Evolutionary conservation across 1,140 invertebrate species (phyloP).

Genomic region (Venturia canescens): DNA sequence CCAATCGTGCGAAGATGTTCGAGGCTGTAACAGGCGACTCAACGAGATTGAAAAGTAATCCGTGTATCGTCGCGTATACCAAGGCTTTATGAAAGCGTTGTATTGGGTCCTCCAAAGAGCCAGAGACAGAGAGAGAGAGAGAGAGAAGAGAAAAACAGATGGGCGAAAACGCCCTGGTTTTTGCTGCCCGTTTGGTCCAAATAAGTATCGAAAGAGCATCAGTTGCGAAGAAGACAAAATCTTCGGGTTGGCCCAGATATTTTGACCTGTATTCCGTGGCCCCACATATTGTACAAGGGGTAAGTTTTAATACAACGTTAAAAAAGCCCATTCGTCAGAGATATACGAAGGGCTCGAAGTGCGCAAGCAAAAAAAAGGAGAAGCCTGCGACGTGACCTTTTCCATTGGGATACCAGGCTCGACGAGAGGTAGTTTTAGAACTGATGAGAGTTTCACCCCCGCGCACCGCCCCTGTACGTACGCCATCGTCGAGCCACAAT

Average conservation of each 20-base stretch:
- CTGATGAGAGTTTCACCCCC: constrained; percentile 22
- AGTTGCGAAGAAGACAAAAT: constrained; percentile 3
- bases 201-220: constrained; percentile 37
- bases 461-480: background rate
- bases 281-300: background rate
- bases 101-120: background rate
- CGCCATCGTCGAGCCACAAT: background rate
- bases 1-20: background rate
- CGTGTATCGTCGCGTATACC: constrained; percentile 9
- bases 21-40: constrained; percentile 29
- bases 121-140: background rate
- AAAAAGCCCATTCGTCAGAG: background rate
- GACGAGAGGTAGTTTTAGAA: constrained; percentile 36
- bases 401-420: constrained; percentile 57
- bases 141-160: too few species aligned
- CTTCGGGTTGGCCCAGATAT: background rate
- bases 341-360: background rate
- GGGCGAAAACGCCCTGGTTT: background rate
- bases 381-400: constrained; percentile 65
- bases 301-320: background rate
- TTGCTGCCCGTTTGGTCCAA: constrained; percentile 12
- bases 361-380: constrained; percentile 57
- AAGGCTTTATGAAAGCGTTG: constrained; percentile 31
- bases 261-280: background rate
- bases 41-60: constrained; percentile 40